phyloP scores from a whole-genome alignment of 2,113 vertebrate species.

The Dicaeum eximium region DNA sequence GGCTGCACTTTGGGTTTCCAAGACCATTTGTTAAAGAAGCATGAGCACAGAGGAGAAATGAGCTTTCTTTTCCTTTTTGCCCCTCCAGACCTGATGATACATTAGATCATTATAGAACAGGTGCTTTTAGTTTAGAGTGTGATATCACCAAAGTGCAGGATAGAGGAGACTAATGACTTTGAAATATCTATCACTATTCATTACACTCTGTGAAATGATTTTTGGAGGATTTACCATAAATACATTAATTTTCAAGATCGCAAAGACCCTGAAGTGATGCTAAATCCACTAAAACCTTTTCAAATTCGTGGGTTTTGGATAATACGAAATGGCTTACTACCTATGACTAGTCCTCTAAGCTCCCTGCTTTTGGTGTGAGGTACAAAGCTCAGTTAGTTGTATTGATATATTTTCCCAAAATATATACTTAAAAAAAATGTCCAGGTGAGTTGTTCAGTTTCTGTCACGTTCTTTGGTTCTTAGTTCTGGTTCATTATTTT shows the following conservation, averaged over 20 bases:
- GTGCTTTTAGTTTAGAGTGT: not conserved
- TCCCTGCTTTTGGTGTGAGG: not conserved
- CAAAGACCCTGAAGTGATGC: not conserved
- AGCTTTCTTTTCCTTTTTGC: not conserved
- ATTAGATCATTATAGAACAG: not conserved
- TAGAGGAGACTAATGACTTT: not conserved
- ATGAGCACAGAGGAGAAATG: not conserved
- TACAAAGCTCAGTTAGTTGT: not conserved
- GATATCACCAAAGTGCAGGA: not conserved
- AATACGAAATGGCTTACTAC: not conserved
- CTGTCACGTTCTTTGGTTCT: not conserved
- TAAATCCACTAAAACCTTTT: not conserved
- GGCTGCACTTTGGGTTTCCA: not conserved
- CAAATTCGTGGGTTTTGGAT: not conserved
- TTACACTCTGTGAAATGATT: not conserved
- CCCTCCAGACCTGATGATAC: not conserved
- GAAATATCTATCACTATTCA: not conserved
- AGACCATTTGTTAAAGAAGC: not conserved
- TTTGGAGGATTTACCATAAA: constrained; percentile 18
- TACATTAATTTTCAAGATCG: not conserved
- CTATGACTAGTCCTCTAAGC: not conserved
- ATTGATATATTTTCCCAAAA: not conserved
- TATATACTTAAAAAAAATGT: not conserved
- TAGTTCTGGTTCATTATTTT: not conserved
- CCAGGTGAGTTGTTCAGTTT: not conserved